Conservation (phyloP, 2,888 invertebrate species). For the Eupithecia vulgata region DNA sequence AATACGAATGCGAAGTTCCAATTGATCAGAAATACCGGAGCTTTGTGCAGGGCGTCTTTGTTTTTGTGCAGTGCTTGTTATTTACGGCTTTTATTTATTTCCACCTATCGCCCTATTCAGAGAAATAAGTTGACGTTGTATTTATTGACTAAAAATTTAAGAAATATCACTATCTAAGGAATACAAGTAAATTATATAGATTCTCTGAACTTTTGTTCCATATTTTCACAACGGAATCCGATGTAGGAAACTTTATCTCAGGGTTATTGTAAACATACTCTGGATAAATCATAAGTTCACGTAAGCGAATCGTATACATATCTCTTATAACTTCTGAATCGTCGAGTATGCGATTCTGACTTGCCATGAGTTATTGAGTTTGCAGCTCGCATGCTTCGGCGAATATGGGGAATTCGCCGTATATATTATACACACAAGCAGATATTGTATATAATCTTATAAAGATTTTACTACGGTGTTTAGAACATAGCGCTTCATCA, state of each 20-base stretch:
- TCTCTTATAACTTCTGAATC: slow-evolving; percentile 52
- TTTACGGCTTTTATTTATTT: slow-evolving; percentile 28
- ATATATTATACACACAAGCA: slow-evolving; percentile 25
- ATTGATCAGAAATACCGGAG: slow-evolving; percentile 26
- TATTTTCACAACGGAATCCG: slow-evolving; percentile 12
- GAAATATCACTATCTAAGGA: background rate
- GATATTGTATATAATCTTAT: slow-evolving; percentile 38
- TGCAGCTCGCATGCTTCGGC: slow-evolving; percentile 44
- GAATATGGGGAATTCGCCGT: slow-evolving; percentile 31
- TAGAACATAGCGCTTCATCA: slow-evolving; percentile 2
- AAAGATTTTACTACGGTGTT: slow-evolving; percentile 24
- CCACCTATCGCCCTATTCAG: slow-evolving; percentile 10
- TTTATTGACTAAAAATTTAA: background rate
- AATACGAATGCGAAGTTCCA: slow-evolving; percentile 24
- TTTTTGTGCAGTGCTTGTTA: slow-evolving; percentile 32
- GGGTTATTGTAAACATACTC: slow-evolving; percentile 35
- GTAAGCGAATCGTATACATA: slow-evolving; percentile 47
- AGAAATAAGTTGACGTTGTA: background rate
- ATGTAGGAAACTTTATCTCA: slow-evolving; percentile 12
- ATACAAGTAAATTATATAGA: background rate
- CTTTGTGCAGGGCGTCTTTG: slow-evolving; percentile 26
- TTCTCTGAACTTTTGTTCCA: background rate
- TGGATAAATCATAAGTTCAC: slow-evolving; percentile 35
- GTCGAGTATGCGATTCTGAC: slow-evolving; percentile 50
- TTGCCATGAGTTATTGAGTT: slow-evolving; percentile 53